Percentiles rank a stretch among this genome's conserved stretches.
phyloP scores from a whole-genome alignment of 2,888 invertebrate genomes.

The Gryllus longicercus region DNA sequence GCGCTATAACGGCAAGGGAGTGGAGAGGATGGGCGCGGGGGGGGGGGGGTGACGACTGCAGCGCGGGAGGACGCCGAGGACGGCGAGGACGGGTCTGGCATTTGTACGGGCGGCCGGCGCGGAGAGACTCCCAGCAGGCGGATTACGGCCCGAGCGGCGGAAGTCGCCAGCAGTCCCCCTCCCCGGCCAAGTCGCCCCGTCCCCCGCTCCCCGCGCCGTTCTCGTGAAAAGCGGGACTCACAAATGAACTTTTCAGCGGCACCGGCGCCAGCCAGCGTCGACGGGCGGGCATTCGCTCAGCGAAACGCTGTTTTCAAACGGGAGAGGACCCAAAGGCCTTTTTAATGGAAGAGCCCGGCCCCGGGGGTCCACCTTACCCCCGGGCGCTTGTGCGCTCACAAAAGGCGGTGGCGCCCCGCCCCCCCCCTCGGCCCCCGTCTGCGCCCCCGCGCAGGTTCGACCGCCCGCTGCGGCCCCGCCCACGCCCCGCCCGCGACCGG shows the following conservation, averaged over 20 bases:
- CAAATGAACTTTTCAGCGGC: constrained; percentile 5
- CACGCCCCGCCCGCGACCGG: not conserved
- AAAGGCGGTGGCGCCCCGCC: not conserved
- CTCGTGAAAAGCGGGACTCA: constrained; percentile 11
- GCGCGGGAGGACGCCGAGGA: not conserved
- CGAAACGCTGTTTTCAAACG: constrained; percentile 17
- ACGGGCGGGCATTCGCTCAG: constrained; percentile 4
- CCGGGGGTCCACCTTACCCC: not conserved
- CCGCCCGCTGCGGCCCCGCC: not conserved
- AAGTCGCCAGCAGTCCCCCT: not conserved
- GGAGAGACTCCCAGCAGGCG: not conserved
- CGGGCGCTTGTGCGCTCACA: not conserved
- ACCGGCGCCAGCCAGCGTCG: not conserved
- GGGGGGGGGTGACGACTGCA: too few relatives aligned
- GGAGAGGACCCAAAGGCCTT: constrained; percentile 17
- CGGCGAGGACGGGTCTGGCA: not conserved
- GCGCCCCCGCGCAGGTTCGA: not conserved
- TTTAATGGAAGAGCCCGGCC: constrained; percentile 2
- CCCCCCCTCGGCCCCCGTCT: not conserved
- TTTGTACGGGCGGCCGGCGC: not conserved
- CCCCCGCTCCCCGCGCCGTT: not conserved
- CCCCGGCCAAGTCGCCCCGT: not conserved
- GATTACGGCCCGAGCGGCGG: not conserved
- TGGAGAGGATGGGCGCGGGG: too few relatives aligned
- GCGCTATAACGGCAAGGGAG: too few relatives aligned